phyloP scores from a whole-genome alignment of 1,140 invertebrate species.

The Nautilus pompilius region DNA sequence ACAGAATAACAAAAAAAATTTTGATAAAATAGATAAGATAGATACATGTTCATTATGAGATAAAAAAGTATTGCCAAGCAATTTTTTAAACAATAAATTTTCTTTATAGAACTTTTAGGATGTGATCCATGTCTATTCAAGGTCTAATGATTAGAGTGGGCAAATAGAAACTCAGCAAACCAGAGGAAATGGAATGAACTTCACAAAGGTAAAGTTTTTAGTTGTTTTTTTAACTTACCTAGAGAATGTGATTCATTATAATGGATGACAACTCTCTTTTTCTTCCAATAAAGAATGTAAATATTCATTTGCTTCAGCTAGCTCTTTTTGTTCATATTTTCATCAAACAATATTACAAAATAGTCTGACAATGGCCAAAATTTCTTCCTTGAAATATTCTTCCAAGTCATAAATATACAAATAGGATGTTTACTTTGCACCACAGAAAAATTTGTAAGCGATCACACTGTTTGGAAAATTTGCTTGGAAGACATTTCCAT shows the following conservation, averaged over 20 bases:
- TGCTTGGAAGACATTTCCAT: background rate
- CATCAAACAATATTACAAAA: constrained; percentile 21
- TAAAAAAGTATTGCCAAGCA: background rate
- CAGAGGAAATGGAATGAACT: too few species aligned
- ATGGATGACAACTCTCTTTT: constrained; percentile 12
- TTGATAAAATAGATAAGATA: background rate
- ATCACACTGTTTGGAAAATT: constrained; percentile 19
- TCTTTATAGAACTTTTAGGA: too few species aligned
- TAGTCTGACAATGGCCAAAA: background rate
- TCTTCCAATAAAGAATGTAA: constrained; percentile 14
- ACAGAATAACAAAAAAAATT: background rate
- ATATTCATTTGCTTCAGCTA: constrained; percentile 28
- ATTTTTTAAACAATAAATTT: too few species aligned
- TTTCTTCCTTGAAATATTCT: constrained; percentile 9
- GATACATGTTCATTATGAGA: background rate
- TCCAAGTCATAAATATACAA: constrained; percentile 19
- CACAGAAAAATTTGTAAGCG: constrained; percentile 8
- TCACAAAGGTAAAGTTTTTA: too few species aligned
- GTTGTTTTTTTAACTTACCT: background rate
- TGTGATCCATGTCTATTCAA: too few species aligned
- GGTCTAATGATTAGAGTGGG: too few species aligned
- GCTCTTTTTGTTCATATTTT: constrained; percentile 14
- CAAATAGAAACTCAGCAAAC: too few species aligned
- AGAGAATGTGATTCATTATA: constrained; percentile 19
- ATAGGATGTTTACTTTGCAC: constrained; percentile 17